phyloP scores from a whole-genome alignment of 2,888 invertebrate species.

The Boloria euphrosyne region DNA sequence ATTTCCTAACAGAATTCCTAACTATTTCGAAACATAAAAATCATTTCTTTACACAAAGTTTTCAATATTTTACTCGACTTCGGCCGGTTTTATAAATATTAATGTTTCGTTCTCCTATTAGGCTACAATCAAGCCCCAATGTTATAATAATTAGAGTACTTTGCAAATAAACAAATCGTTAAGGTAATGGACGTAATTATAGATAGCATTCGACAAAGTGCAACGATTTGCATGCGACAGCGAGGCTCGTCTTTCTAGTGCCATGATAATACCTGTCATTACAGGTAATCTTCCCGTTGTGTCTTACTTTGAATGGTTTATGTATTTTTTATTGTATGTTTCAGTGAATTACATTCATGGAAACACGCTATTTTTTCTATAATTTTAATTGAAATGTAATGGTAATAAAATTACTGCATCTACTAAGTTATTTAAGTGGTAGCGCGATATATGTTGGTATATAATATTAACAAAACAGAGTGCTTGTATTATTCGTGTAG shows the following conservation, averaged over 20 bases:
- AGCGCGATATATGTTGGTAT: too few relatives aligned
- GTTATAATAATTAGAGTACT: conserved; percentile 13
- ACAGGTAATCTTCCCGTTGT: conserved; percentile 46
- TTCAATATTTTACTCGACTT: too few relatives aligned
- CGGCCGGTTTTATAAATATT: neutral
- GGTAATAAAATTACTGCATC: too few relatives aligned
- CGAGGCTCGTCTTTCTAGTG: conserved; percentile 49
- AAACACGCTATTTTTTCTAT: too few relatives aligned
- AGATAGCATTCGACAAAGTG: conserved; percentile 55
- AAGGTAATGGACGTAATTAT: conserved; percentile 48
- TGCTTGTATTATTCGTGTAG: too few relatives aligned
- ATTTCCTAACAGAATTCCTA: neutral
- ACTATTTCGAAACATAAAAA: neutral
- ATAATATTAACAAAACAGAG: too few relatives aligned
- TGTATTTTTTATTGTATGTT: conserved; percentile 2
- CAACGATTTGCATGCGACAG: conserved; percentile 58
- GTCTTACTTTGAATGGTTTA: conserved; percentile 34
- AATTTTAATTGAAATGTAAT: too few relatives aligned
- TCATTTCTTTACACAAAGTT: too few relatives aligned
- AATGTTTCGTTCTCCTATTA: neutral
- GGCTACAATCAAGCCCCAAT: neutral
- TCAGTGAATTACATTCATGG: conserved; percentile 1
- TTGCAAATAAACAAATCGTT: conserved; percentile 40
- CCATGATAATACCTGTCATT: conserved; percentile 49
- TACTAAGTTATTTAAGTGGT: too few relatives aligned